Evolutionary conservation across 2,797 vertebrate species (phyloP), one percentile per base, ranked within the genome.

Genomic region (Acomys russatus): DNA sequence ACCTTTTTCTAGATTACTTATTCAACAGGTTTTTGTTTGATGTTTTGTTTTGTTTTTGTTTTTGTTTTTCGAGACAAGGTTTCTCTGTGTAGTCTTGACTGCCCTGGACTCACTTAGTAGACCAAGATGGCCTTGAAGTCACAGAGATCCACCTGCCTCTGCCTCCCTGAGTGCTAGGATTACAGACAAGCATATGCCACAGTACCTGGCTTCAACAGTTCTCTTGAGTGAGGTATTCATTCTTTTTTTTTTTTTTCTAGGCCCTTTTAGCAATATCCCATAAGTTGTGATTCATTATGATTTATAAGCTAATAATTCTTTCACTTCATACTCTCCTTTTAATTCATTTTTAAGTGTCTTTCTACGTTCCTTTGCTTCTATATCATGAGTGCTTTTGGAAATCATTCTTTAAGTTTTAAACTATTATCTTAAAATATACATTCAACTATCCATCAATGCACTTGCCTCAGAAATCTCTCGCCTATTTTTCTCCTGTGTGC

Each of bases 341-440:
- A 44, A 25, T 78, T 83, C 10, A 14, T 44, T 66, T 66, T 93
- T 33, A 56, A 20, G 59, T 73, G 2, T 54, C 91, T 80, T 84
- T 59, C 15, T n/a, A 10, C 89, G 88, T 87, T 86, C 9, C 17
- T 66, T 94, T 54, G 88, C n/a, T 91, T 14, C 30, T 94, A 17
- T 84, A 89, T 95, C 61, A n/a, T 9, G 82, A 95, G 92, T 93
- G 89, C 14, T 63, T 95, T 88, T 83, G 33, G 33, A 73, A 88
- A 74, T 51, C 71, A 51, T 10, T 17, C 44, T 91, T 95, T 92
- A 85, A 59, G 64, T 61, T 92, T 87, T 88, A 94, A 82, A 33
- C 33, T 92, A 22, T 88, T 96, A 85, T 88, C n/a, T 77, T 94
- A 82, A 95, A 94, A 88, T 83, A 11, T 64, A 76, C 83, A 59